Base-by-base conservation (phyloP, 2,113 vertebrate genomes). In the Stegastes partitus region DNA sequence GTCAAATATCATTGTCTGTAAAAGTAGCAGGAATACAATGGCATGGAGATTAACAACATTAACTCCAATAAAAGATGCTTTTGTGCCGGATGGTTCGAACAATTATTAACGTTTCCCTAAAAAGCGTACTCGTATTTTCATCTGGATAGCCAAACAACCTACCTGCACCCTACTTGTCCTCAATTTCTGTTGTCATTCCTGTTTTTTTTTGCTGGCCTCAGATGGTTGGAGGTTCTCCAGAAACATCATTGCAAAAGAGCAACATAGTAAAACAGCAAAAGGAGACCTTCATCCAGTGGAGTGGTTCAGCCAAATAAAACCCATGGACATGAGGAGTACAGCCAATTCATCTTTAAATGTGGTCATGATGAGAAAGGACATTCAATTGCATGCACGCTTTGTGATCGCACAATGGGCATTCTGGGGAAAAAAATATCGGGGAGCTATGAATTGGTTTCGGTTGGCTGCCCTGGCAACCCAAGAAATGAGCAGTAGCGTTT, bases 331-430 rank as follows among this genome's bases (percentile, higher is more conserved):
- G 69, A 83, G 59, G 71, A 84, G 50, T 15, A 51, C 71, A 64
- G 79, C 74, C 85, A 83, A 87, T 89, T 87, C 71, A 77, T 85
- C 75, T 72, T 64, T 64, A 82, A 90, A 91, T 85, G 81, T 83
- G 77, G 82, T 75, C 62, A 77, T 54, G 34, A 70, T 68, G 55
- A 83, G 68, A 84, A 74, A 78, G 81, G 82, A 89, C 87, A 85
- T 87, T 86, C 78, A 91, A 85, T 77, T 88, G 83, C 77, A 77
- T 53, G 55, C 55, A 74, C 14, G 67, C 81, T 91, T 88, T 93
- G 81, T 89, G 58, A 85, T 54, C 68, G 65, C 85, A 89, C 86
- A 91, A 85, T 88, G 67, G 65, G 28, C 26, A 65, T 68, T 88
- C 74, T 86, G 37, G 54, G 26, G 14, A 39, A 74, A 79, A 68